Evolutionary conservation across 2,113 vertebrate species (phyloP).

Genomic region (Saguinus midas): DNA sequence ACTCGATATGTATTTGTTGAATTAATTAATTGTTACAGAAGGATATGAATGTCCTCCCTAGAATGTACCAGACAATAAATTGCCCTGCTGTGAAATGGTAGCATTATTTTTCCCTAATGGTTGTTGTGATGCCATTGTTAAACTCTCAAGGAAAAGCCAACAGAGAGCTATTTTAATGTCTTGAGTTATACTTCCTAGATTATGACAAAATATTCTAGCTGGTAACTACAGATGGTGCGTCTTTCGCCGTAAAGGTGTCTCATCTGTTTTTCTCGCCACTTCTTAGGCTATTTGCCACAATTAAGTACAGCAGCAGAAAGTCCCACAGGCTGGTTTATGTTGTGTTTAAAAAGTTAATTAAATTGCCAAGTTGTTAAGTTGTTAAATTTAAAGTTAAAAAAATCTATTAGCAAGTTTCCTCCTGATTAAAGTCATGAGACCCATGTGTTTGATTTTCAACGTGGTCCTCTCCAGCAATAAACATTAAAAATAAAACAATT

Average conservation of each 20-base stretch:
- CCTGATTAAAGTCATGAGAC: conserved; percentile 71
- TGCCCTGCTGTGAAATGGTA: neutral
- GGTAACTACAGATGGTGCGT: conserved; percentile 59
- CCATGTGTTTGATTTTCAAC: conserved; percentile 72
- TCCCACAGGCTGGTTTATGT: conserved; percentile 77
- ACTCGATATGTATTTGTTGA: neutral
- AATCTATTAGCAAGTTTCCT: conserved; percentile 77
- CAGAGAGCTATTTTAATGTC: conserved; percentile 20
- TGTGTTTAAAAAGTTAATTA: conserved; percentile 81
- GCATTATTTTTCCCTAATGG: neutral
- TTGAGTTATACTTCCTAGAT: conserved; percentile 35
- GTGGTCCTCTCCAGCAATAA: conserved; percentile 64
- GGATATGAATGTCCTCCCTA: neutral
- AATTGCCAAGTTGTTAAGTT: conserved; percentile 80
- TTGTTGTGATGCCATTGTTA: neutral
- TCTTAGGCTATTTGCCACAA: conserved; percentile 66
- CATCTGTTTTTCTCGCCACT: conserved; percentile 68
- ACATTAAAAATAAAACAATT: conserved; percentile 71
- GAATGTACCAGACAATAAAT: neutral
- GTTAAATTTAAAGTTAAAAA: conserved; percentile 80
- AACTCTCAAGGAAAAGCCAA: neutral
- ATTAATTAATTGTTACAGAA: conserved; percentile 9
- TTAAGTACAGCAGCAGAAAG: conserved; percentile 69
- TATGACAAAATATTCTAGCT: conserved; percentile 48
- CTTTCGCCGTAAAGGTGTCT: conserved; percentile 69